Evolutionary conservation across 2,797 vertebrate species (phyloP), one percentile per base, ranked within the genome.

Genomic region (Prionace glauca): DNA sequence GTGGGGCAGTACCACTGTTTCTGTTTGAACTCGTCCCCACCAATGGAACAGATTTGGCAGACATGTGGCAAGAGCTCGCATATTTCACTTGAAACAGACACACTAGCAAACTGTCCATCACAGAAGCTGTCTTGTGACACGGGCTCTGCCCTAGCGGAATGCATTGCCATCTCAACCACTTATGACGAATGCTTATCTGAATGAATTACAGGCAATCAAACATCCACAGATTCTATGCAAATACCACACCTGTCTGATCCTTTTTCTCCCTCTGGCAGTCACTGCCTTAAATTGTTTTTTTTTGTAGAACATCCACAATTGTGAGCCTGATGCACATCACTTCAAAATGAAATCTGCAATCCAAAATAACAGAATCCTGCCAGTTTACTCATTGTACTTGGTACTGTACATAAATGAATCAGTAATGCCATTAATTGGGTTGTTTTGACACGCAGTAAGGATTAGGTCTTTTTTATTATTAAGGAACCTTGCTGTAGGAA

Each of bases 21-120:
- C 71, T 20, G 29, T 18, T 60, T 95, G 93, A 72, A 77, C 41
- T 32, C 77, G n/a, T 95, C 20, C 93, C 69, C 45, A 24, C 45
- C 71, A 60, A 77, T 16, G 56, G 41, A 94, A 74, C 26, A 50
- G 26, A 77, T 56, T 95, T 95, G 71, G 24, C 71, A 74, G 26
- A 77, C 22, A 95, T 29, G 41, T n/a, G 77, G 10, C 69, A 72
- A 72, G 71, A 29, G 71, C 7, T 56, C 26, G 45, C 93, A 94
- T 94, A 94, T 94, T 74, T 94, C 71, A 94, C 74, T 56, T 94
- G 93, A 94, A 94, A 50, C 41, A 56, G 24, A 45, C 45, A 32
- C 11, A 77, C 26, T 10, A 50, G 26, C 41, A 74, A 72, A 72
- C 26, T 74, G 93, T 72, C 93, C 93, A 95, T 77, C 93, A 95